Evolutionary conservation across 2,888 invertebrate species (phyloP), one percentile per base, ranked within the genome.

Genomic region (Chironomus riparius): DNA sequence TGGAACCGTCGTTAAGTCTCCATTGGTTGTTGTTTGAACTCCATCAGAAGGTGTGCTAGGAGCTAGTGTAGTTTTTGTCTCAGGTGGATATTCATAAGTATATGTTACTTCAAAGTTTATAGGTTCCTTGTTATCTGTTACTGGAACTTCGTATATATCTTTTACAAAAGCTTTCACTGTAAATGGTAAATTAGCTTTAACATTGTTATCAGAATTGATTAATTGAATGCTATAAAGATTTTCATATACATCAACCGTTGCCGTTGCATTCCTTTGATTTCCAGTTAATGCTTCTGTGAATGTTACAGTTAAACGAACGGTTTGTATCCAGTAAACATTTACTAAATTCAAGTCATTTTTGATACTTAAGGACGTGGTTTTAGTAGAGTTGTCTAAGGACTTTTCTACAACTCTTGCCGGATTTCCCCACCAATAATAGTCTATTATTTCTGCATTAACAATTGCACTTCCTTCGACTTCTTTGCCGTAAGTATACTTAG

Each of bases 201-300:
- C 98, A 78, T 91, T 91, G 79, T 92, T 92, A 0, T 95, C 93
- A 22, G 91, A 91, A 79, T 92, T 89, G 21, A 95, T 88, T 71
- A 93, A 86, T 77, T 91, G 88, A 85, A 95, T 87, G 79, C 89
- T 88, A 80, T 93, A 91, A 78, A 89, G 89, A 80, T 92, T 89
- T 76, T 90, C 90, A 83, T 93, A 94, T 6, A 97, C 84, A 76
- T 90, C 87, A 48, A 95, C 86, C 77, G 91, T 86, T 2, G 89
- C 86, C 0, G 92, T 88, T 15, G 90, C 89, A 81, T 94, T 94
- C 81, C 96, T 93, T 79, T 91, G 89, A 72, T 95, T 88, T 15
- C 92, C 88, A 2, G 97, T 97, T 78, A 95, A 87, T 76, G 90
- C 90, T 85, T 98, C 98, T 82, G 96, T 95, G 2, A 98, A 90